Base-by-base conservation (phyloP, 2,797 vertebrate genomes). In the Lepilemur septentrionalis region DNA sequence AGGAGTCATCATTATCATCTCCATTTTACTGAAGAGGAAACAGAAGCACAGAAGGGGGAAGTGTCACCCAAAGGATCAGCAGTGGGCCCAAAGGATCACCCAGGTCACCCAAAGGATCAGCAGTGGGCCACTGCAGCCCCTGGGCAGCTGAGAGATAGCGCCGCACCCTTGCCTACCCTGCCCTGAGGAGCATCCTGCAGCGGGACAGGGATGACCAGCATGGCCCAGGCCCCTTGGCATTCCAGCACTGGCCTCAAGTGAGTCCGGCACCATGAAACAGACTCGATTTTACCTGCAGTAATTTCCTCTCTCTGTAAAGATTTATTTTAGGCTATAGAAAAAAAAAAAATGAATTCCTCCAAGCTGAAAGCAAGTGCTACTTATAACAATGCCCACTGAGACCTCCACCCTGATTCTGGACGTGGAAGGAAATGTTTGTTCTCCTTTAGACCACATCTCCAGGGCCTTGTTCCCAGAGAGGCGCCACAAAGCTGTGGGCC, bases 91-190 rank as follows among this genome's bases (percentile, higher is more conserved):
- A n/a, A n/a, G n/a, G n/a, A n/a, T n/a, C n/a, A n/a, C n/a, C 50
- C 48, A 2, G 9, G 35, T 23, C 32, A 14, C 61, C 23, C 11
- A 9, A 61, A 57, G 30, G 23, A 11, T 22, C 28, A 0, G 28
- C 1, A 1, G 18, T 0, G 5, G 32, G 35, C 20, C 43, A 9
- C 2, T 5, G n/a, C 41, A 22, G 52, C 17, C 48, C 0, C 9
- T 15, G 9, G 30, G 9, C 5, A 5, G 57, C 15, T 1, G 72
- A 12, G 2, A 1, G 65, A 43, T 23, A 4, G 8, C 1, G 13
- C 10, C 25, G 20, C 5, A 5, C n/a, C 28, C 17, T 55, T 65
- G 28, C 57, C 15, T 2, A 15, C 52, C 17, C 32, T 0, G 48
- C 38, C 3, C 30, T 15, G 15, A 7, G n/a, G 46, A 59, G 65